Evolutionary conservation across 2,113 vertebrate species (phyloP).

Genomic region (Azemiops feae): DNA sequence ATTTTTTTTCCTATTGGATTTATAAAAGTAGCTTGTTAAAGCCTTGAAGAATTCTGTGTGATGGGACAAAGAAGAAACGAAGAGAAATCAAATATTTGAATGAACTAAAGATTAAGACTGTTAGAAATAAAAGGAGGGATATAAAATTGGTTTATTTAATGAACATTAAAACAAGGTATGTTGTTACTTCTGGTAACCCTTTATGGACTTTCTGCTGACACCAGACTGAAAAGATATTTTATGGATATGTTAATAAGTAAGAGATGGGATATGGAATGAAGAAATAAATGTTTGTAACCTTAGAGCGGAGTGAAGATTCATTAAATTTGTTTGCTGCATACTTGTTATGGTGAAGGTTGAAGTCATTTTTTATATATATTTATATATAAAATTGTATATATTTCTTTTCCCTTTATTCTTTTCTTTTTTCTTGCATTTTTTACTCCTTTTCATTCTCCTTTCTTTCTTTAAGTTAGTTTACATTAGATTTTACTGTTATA

Average conservation of each 20-base stretch:
- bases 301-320: not conserved
- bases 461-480: not conserved
- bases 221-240: not conserved
- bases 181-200: not conserved
- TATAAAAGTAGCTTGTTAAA: too few species aligned
- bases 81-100: too few species aligned
- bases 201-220: not conserved
- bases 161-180: too few species aligned
- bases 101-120: too few species aligned
- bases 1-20: too few species aligned
- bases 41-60: too few species aligned
- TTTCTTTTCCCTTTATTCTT: not conserved
- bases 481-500: not conserved
- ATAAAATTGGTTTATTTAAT: too few species aligned
- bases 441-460: not conserved
- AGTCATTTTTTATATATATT: not conserved
- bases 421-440: not conserved
- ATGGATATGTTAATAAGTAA: not conserved
- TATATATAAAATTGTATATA: not conserved
- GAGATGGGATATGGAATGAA: not conserved
- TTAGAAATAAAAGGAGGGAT: too few species aligned
- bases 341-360: not conserved
- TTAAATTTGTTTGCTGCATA: not conserved
- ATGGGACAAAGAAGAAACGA: too few species aligned
- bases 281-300: not conserved